Evolutionary conservation across 2,797 vertebrate species (phyloP).

Genomic region (Ceryle rudis): DNA sequence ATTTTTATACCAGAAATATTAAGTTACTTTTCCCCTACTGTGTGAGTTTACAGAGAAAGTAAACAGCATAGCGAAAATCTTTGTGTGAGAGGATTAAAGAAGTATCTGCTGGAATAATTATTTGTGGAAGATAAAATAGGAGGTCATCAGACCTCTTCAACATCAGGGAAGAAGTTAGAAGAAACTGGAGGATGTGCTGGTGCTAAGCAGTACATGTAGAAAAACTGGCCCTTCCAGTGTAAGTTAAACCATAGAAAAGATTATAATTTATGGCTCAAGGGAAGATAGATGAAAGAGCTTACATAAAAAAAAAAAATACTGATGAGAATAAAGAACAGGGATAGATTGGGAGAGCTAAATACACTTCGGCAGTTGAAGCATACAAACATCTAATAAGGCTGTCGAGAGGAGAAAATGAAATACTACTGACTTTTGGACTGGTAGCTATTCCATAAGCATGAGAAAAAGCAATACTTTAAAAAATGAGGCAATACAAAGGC

Average conservation of each 20-base stretch:
- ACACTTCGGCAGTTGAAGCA: background rate
- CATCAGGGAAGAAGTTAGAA: background rate
- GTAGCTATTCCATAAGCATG: background rate
- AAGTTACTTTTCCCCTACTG: rapidly evolving
- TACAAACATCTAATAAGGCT: background rate
- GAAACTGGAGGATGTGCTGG: background rate
- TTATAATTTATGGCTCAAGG: background rate
- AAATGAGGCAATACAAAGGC: background rate
- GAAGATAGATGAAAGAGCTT: background rate
- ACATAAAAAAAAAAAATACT: background rate
- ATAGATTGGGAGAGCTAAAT: background rate
- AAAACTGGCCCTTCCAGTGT: background rate
- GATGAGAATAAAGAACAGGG: background rate
- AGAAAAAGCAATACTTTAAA: background rate
- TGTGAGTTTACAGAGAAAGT: background rate
- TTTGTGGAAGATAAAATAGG: background rate
- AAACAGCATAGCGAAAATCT: background rate
- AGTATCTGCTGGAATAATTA: background rate
- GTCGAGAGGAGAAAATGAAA: background rate
- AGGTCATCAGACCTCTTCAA: background rate
- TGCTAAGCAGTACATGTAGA: background rate
- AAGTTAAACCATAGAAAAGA: background rate
- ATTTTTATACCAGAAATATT: background rate
- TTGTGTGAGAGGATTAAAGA: background rate
- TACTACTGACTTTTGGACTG: background rate